A percentile compares a stretch with the other conserved stretches of the same genome.
Evolutionary conservation across 2,113 vertebrate species (phyloP).

Genomic region (Diphyllodes magnificus): DNA sequence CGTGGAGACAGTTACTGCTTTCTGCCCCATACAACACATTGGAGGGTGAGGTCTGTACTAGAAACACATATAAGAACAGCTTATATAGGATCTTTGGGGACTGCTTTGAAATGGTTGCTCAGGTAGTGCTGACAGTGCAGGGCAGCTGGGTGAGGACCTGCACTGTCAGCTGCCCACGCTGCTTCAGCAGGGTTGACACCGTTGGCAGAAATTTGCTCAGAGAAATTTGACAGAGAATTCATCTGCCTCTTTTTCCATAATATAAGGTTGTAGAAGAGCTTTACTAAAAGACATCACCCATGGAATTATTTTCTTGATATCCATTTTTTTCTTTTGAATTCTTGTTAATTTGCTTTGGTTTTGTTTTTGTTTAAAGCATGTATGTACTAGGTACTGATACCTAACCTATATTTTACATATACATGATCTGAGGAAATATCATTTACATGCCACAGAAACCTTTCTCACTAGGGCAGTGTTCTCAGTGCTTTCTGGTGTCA

Average conservation of each 20-base stretch:
- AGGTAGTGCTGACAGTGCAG: not conserved
- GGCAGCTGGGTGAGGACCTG: not conserved
- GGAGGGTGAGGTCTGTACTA: accelerated
- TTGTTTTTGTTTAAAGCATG: not conserved
- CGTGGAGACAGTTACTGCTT: not conserved
- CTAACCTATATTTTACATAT: not conserved
- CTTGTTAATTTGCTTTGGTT: not conserved
- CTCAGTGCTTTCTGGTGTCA: not conserved
- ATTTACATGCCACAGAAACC: not conserved
- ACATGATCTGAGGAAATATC: not conserved
- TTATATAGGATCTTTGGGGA: not conserved
- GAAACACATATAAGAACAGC: not conserved
- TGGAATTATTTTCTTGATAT: not conserved
- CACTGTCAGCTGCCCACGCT: not conserved
- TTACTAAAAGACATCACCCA: not conserved
- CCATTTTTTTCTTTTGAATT: not conserved
- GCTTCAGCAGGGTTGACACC: not conserved
- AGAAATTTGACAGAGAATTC: not conserved
- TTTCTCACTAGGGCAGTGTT: not conserved
- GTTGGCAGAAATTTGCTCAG: not conserved
- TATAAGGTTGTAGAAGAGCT: not conserved
- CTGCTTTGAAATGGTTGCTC: not conserved
- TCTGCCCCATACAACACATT: not conserved
- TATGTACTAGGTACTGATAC: not conserved
- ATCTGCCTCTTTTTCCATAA: not conserved